Evolutionary conservation across 2,797 vertebrate species (phyloP).

Genomic region (Semotilus atromaculatus): DNA sequence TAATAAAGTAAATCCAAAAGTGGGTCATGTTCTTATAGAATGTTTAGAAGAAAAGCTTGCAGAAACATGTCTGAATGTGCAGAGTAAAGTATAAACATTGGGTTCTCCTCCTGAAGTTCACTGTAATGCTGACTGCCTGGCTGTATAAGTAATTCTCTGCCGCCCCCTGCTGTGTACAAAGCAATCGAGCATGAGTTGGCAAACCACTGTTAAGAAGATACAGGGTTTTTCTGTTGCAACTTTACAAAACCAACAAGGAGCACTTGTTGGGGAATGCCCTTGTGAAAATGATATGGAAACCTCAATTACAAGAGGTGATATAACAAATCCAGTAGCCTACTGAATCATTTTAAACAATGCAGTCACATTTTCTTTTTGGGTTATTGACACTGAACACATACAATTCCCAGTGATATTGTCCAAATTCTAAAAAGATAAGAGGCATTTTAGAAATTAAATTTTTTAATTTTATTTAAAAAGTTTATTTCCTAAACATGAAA

Average conservation of each 20-base stretch:
- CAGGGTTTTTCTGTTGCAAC: neutral
- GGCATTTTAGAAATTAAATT: no score
- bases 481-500: no score
- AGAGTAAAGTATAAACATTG: neutral
- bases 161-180: constrained; percentile 11
- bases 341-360: neutral
- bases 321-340: neutral
- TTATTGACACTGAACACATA: neutral
- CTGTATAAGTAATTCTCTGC: neutral
- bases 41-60: constrained; percentile 68
- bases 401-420: neutral
- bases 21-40: constrained; percentile 87
- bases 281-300: neutral
- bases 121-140: neutral
- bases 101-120: neutral
- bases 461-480: no score
- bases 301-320: neutral
- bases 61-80: neutral
- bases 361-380: neutral
- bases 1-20: constrained; percentile 91
- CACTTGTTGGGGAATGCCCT: neutral
- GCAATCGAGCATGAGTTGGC: neutral
- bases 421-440: neutral
- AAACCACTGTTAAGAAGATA: neutral
- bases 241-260: neutral